A percentile compares a stretch with the other conserved stretches of the same genome.
Conservation (phyloP, 1,140 invertebrate genomes). For the Fopius arisanus region DNA sequence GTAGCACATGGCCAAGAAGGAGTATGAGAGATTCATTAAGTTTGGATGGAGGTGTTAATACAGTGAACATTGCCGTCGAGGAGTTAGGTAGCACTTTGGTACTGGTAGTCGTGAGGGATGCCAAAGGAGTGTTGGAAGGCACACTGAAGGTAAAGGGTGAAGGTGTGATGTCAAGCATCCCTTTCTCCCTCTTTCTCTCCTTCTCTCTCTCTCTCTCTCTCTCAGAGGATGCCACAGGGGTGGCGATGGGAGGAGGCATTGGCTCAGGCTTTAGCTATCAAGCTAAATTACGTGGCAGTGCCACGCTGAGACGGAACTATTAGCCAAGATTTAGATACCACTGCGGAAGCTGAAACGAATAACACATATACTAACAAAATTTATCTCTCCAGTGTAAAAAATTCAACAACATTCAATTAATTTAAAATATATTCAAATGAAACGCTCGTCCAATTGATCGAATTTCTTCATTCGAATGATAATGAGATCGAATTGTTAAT, state of each 20-base stretch:
- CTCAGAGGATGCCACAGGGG: too few species aligned
- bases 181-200: too few species aligned
- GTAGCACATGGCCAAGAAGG: background rate
- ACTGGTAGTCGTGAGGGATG: conserved; percentile 29
- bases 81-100: conserved; percentile 44
- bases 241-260: too few species aligned
- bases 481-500: too few species aligned
- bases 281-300: conserved; percentile 50
- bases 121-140: background rate
- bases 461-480: too few species aligned
- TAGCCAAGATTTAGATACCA: conserved; percentile 49
- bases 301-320: conserved; percentile 47
- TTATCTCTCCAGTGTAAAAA: too few species aligned
- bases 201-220: too few species aligned
- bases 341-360: background rate
- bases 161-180: conserved; percentile 5
- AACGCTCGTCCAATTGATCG: too few species aligned
- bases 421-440: too few species aligned
- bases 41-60: conserved; percentile 58
- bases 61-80: conserved; percentile 51
- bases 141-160: background rate
- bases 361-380: background rate
- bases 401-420: too few species aligned
- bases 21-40: conserved; percentile 57
- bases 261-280: too few species aligned